phyloP scores from a whole-genome alignment of 1,140 invertebrate genomes.

The Drosophila eugracilis region DNA sequence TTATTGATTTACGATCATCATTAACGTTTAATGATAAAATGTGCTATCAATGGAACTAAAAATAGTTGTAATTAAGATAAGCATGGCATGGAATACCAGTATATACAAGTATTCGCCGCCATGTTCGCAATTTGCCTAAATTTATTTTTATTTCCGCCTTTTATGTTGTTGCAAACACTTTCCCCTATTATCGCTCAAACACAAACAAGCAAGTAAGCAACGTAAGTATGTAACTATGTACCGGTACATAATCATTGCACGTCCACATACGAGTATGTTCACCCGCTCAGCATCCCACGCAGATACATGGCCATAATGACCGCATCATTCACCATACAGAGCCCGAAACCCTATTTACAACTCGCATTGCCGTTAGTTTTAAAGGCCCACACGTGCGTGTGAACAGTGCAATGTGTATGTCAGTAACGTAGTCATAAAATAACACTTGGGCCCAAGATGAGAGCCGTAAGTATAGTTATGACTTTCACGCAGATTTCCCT shows the following conservation, averaged over 20 bases:
- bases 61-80: slow-evolving; percentile 18
- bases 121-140: slow-evolving; percentile 49
- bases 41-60: not conserved
- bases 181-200: slow-evolving; percentile 44
- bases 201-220: slow-evolving; percentile 27
- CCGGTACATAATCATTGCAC: slow-evolving; percentile 47
- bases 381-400: slow-evolving; percentile 73
- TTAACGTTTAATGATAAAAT: not conserved
- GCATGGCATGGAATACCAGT: slow-evolving; percentile 30
- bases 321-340: slow-evolving; percentile 60
- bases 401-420: slow-evolving; percentile 34
- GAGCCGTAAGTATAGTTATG: slow-evolving; percentile 31
- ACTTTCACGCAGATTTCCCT: slow-evolving; percentile 3
- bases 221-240: slow-evolving; percentile 2
- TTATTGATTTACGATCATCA: slow-evolving; percentile 26
- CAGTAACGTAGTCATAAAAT: slow-evolving; percentile 38
- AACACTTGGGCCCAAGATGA: slow-evolving; percentile 24
- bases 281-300: slow-evolving; percentile 24
- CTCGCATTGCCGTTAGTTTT: slow-evolving; percentile 72
- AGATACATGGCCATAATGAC: slow-evolving; percentile 47
- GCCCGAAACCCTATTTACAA: slow-evolving; percentile 62
- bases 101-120: slow-evolving; percentile 35
- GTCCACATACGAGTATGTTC: slow-evolving; percentile 34
- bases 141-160: slow-evolving; percentile 65
- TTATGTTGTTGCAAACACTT: slow-evolving; percentile 65